Percentiles rank a stretch among this genome's conserved stretches.
Evolutionary conservation across 2,113 vertebrate genomes (phyloP).

Genomic region (Pedetes capensis): DNA sequence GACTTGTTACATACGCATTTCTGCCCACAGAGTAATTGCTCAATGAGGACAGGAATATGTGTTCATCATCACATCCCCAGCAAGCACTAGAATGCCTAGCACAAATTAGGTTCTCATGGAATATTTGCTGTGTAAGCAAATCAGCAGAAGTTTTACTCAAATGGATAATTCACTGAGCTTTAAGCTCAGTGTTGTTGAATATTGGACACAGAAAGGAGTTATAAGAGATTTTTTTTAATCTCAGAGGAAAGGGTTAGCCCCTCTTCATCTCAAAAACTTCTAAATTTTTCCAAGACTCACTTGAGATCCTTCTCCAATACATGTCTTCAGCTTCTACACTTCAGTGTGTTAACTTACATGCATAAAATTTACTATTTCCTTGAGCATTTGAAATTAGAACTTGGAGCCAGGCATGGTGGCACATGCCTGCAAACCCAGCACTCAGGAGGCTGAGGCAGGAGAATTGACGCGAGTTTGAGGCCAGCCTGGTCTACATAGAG

Average conservation of each 20-base stretch:
- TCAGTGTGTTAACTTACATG: neutral
- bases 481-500: no score
- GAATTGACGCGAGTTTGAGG: no score
- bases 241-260: neutral
- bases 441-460: no score
- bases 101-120: neutral
- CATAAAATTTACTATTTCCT: neutral
- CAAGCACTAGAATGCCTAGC: neutral
- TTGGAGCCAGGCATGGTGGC: no score
- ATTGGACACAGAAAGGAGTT: neutral
- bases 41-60: neutral
- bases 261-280: neutral
- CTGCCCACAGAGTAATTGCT: neutral
- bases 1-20: neutral
- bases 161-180: neutral
- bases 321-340: constrained; percentile 19
- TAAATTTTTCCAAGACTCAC: constrained; percentile 4
- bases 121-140: neutral
- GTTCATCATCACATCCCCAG: neutral
- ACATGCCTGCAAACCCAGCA: no score
- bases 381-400: constrained; percentile 50
- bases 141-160: neutral
- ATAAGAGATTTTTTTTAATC: neutral
- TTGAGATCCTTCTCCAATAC: neutral
- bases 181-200: neutral